These are phyloP conservation scores for Gallinago solitaria DNA, from an alignment of 2,797 vertebrate genomes.

Conservation along the genomic window DNA sequence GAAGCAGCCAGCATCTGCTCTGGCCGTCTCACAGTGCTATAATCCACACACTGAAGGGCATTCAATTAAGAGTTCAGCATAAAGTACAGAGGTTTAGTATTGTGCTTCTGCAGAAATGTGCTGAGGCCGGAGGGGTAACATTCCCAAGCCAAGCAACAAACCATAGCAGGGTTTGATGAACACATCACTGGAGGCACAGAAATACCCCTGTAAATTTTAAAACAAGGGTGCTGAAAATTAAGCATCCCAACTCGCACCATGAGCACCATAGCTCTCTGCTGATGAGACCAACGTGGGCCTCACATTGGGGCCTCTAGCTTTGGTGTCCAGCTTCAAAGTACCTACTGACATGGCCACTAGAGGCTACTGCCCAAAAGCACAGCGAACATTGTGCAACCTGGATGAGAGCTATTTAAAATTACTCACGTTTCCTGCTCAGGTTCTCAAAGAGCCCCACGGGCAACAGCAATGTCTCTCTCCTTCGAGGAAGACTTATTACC, in stretches of 20 bases:
- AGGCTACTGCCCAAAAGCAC: neutral
- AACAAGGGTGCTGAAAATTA: neutral
- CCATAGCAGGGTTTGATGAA: neutral
- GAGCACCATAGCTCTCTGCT: neutral
- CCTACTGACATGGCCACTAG: neutral
- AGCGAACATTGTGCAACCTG: neutral
- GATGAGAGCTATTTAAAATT: neutral
- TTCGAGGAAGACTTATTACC: neutral
- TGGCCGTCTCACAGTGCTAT: neutral
- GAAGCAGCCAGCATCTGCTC: neutral
- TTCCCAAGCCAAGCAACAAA: neutral
- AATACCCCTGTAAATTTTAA: neutral
- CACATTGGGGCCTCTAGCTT: rapidly evolving
- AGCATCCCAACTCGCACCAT: neutral
- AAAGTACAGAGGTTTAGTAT: neutral
- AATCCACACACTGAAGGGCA: neutral
- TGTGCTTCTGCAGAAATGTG: neutral
- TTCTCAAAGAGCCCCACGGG: neutral
- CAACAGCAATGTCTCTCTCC: neutral
- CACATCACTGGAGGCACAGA: neutral
- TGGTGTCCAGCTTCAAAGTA: neutral
- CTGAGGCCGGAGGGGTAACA: neutral
- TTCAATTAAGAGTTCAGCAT: neutral
- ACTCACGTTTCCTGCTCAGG: neutral
- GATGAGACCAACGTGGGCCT: neutral